A percentile compares a stretch with the other conserved stretches of the same genome.
These are phyloP conservation scores for Craniophora ligustri DNA, from an alignment of 2,888 invertebrate species.

Conservation along the genomic window DNA sequence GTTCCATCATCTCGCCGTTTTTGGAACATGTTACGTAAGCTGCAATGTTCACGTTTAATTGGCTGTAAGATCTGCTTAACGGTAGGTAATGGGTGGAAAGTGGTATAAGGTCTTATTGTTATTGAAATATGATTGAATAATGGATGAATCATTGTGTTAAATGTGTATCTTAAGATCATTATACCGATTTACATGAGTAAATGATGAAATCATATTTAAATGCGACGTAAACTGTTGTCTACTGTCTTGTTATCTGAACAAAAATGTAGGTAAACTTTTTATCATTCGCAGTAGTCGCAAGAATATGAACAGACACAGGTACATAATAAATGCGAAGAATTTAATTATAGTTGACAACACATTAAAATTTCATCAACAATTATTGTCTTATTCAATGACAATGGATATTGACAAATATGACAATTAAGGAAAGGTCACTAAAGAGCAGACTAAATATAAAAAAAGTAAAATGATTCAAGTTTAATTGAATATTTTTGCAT, in stretches of 20 bases:
- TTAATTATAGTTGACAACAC: too few species aligned
- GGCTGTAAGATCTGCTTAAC: conserved; percentile 46
- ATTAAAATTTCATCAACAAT: too few species aligned
- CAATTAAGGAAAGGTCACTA: too few species aligned
- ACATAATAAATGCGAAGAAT: too few species aligned
- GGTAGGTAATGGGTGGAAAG: conserved; percentile 43
- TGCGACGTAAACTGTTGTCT: conserved; percentile 5
- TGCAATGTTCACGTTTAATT: conserved; percentile 55
- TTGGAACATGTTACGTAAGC: conserved; percentile 53
- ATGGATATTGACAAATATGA: too few species aligned
- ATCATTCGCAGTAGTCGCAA: conserved; percentile 11
- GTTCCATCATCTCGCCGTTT: conserved; percentile 51
- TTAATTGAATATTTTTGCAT: too few species aligned
- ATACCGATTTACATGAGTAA: conserved; percentile 11
- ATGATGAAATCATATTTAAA: conserved; percentile 35
- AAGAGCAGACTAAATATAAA: too few species aligned
- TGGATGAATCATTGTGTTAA: conserved; percentile 35
- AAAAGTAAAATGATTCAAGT: too few species aligned
- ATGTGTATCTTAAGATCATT: conserved; percentile 29
- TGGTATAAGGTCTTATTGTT: conserved; percentile 21
- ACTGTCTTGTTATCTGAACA: conserved; percentile 14
- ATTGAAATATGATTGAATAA: conserved; percentile 31
- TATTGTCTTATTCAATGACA: too few species aligned
- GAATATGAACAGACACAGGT: too few species aligned
- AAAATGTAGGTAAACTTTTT: conserved; percentile 25